Evolutionary conservation across 2,888 invertebrate genomes (phyloP), one percentile per base, ranked within the genome.

Genomic region (Drosophila lacicola): DNA sequence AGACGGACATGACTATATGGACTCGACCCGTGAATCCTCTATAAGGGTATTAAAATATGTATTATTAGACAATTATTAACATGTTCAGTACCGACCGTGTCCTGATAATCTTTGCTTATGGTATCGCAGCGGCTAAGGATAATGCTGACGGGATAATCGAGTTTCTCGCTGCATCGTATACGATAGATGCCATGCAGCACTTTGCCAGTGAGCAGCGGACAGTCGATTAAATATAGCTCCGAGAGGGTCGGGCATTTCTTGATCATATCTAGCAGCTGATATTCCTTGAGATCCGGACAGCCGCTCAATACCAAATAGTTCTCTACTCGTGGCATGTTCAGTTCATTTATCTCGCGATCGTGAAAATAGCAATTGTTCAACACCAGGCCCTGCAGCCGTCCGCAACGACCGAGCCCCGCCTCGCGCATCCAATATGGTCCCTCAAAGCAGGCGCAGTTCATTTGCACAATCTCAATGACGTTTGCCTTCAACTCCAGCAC

Each of bases 141-240:
- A 0, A 80, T 65, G 19, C 34, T 67, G 1, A 80, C 45, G 1
- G 79, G 80, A 51, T 61, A 71, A 2, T 69, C 39, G 1, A 60
- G 21, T 4, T 51, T 44, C 41, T 74, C 63, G 9, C 33, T 62
- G 25, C 34, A 6, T 0, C 80, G 74, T 9, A 67, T 50, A 1
- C 50, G 53, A 37, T 67, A 78, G 19, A 80, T 74, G 6, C 47
- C 57, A 6, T 63, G 50, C 34, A 79, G 44, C 1, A 78, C 61
- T 4, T 57, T 19, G n/a, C 75, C 69, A 2, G 51, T 69, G 3
- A 79, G 64, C 41, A 49, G 47, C 4, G 74, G 74, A 8, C 79
- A 80, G 6, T 74, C 64, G 21, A 72, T 53, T 8, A 79, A 34
- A n/a, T 71, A 80, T 6, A 79, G 62, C 34, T 79, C 77, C 0